Conservation (phyloP, 2,113 vertebrate species). For the Varanus salvator region DNA sequence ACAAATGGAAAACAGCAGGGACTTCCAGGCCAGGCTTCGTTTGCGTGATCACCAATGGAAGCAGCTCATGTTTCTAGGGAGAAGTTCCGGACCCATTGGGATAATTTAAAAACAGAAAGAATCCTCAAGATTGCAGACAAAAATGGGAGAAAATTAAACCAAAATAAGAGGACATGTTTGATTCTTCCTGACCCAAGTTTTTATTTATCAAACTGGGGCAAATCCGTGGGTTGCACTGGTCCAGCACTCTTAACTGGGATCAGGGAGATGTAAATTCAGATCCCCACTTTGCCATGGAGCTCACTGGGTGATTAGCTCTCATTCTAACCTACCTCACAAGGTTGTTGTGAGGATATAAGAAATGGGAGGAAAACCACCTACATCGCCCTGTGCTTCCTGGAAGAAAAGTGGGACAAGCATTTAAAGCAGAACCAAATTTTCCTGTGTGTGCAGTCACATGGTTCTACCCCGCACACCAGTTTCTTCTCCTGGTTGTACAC, state of each 20-base stretch:
- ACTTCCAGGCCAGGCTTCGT: too few relatives aligned
- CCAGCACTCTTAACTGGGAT: neutral
- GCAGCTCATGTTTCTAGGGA: too few relatives aligned
- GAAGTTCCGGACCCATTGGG: neutral
- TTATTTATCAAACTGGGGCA: neutral
- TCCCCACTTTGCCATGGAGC: neutral
- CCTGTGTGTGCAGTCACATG: neutral
- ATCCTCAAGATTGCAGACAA: neutral
- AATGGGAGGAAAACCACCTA: neutral
- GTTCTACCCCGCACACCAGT: neutral
- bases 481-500: neutral
- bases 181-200: neutral
- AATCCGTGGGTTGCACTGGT: neutral
- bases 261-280: neutral
- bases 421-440: neutral
- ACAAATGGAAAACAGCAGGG: too few relatives aligned
- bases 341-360: neutral
- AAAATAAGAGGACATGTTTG: neutral
- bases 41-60: too few relatives aligned
- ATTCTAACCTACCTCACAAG: neutral
- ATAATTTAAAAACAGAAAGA: neutral
- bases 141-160: neutral
- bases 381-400: neutral
- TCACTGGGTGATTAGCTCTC: neutral
- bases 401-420: too few relatives aligned